Evolutionary conservation across 2,113 vertebrate species (phyloP).

Genomic region (Dryoscopus gambensis): DNA sequence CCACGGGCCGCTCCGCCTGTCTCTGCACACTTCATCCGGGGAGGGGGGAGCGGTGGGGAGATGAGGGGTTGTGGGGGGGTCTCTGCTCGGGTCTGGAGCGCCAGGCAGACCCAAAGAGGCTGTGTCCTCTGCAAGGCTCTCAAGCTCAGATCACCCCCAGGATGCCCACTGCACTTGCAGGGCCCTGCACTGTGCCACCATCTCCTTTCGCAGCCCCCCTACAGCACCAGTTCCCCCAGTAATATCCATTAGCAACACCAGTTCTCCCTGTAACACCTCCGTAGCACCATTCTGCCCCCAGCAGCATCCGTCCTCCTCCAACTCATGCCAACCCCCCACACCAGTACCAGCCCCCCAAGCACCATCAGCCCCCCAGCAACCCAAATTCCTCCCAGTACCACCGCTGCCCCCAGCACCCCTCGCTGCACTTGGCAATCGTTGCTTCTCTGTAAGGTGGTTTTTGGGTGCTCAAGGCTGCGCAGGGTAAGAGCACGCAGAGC

Average conservation of each 20-base stretch:
- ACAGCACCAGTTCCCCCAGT: not conserved
- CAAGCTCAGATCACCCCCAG: not conserved
- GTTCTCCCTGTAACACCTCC: not conserved
- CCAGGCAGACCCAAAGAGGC: not conserved
- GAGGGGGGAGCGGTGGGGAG: not conserved
- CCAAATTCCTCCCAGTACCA: not conserved
- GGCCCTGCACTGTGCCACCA: not conserved
- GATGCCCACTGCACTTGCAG: not conserved
- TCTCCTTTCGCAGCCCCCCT: not conserved
- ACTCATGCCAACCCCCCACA: too few relatives aligned
- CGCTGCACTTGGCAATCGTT: not conserved
- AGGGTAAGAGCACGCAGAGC: not conserved
- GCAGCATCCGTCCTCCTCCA: not conserved
- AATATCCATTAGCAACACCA: not conserved
- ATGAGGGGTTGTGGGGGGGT: not conserved
- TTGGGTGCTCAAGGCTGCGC: not conserved
- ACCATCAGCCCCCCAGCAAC: not conserved
- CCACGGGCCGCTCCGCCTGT: constrained; percentile 55
- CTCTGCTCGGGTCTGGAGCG: not conserved
- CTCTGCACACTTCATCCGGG: constrained; percentile 53
- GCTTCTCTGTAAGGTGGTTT: not conserved
- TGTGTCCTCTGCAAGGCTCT: not conserved
- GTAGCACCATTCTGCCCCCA: not conserved
- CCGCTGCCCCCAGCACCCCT: not conserved
- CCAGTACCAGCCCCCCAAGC: not conserved